Conservation (phyloP, 2,888 invertebrate genomes). For the Idaea biselata region DNA sequence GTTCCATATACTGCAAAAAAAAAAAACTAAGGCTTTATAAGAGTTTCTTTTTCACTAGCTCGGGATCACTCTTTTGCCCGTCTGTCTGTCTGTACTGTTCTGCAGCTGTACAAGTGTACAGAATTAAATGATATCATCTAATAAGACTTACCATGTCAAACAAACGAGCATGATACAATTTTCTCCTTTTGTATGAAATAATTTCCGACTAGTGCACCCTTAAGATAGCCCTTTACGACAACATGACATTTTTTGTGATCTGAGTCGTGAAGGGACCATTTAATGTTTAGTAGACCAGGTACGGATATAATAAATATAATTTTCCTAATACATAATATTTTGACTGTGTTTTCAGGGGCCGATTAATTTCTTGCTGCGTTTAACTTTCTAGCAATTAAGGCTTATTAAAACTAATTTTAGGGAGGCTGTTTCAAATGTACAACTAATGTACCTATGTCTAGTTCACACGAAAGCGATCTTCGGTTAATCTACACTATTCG, state of each 20-base stretch:
- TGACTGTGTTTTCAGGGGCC: background rate
- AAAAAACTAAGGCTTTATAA: too few relatives aligned
- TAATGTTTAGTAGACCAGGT: background rate
- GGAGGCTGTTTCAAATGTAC: background rate
- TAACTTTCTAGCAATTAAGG: background rate
- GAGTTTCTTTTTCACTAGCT: too few relatives aligned
- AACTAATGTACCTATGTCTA: background rate
- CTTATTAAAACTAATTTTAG: background rate
- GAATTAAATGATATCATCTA: too few relatives aligned
- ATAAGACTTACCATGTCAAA: too few relatives aligned
- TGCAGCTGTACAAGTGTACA: too few relatives aligned
- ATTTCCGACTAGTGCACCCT: too few relatives aligned
- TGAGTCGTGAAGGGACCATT: background rate
- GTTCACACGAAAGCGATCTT: background rate
- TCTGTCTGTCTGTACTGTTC: too few relatives aligned
- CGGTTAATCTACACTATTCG: background rate
- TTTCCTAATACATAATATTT: background rate
- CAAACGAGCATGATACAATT: too few relatives aligned
- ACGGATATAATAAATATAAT: background rate
- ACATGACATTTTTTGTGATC: background rate
- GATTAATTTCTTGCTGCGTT: background rate
- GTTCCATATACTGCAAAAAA: too few relatives aligned
- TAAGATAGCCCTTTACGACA: slow-evolving; percentile 12
- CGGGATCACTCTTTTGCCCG: too few relatives aligned
- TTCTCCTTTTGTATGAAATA: too few relatives aligned